Base-by-base conservation (phyloP, 2,888 invertebrate species). In the Stegana nigrithorax region DNA sequence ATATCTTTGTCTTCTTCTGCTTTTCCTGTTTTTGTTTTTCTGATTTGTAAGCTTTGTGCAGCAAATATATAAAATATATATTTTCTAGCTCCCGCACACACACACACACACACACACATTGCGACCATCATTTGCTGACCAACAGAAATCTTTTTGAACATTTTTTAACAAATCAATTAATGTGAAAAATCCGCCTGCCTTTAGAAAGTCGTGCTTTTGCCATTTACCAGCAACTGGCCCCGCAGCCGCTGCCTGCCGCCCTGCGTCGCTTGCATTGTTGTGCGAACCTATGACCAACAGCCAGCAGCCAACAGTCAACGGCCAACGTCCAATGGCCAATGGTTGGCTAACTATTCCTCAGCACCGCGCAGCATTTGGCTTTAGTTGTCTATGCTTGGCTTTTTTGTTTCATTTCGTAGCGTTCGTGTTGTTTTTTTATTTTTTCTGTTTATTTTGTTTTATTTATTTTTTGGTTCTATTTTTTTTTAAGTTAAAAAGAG, bases 161-260 rank as follows among this genome's bases (percentile, higher is more conserved):
- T 63, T 60, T 21, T 72, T 63, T 67, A 67, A 70, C 78, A 79
- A 82, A 82, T 82, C 82, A 82, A 82, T 83, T 82, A 80, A 80
- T 75, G 73, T 59, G 62, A 62, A 67, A 66, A 59, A 44, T 61
- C 60, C 63, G 60, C 60, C 26, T 58, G 59, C 32, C 12, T 32
- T 12, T 10, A 32, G 4, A 39, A 10, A 39, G 39, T 39, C n/a
- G n/a, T n/a, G n/a, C n/a, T n/a, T n/a, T n/a, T n/a, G n/a, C 68
- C 73, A 73, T 67, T 72, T 72, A 21, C n/a, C 42, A 21, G 21
- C 71, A 67, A 71, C 65, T 64, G 68, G 76, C 72, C 72, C 73
- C 68, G 74, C 78, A 71, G 73, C 71, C 73, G 74, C 73, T 73
- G 78, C 74, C 53, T n/a, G n/a, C n/a, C n/a, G n/a, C n/a, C n/a